Evolutionary conservation across 2,113 vertebrate species (phyloP), one percentile per base, ranked within the genome.

Genomic region (Gallinago jamesoni): DNA sequence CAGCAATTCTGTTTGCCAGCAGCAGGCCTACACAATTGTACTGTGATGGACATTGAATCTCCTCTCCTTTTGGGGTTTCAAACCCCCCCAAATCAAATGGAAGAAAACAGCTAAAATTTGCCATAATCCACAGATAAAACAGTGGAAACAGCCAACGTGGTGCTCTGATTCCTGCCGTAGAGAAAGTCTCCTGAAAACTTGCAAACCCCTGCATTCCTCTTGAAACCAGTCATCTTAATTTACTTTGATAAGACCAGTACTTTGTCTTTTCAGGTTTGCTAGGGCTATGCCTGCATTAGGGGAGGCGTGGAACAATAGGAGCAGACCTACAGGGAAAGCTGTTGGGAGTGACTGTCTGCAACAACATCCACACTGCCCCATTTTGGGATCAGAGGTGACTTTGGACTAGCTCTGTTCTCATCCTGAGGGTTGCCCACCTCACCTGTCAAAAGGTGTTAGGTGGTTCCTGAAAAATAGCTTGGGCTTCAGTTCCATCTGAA

Each of bases 101-200:
- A 95, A 84, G 8, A 50, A 85, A 94, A 35, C 9, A 76, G 28
- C 11, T 80, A 41, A 73, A 74, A 81, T 78, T 77, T 89, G 13
- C 35, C 35, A 7, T 63, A 80, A 70, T 56, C 31, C 30, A 75
- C 31, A 31, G 14, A 20, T n/a, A 77, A 90, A 94, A 19, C 9
- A 43, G 27, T 24, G 21, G 48, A 70, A 94, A 55, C 20, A 2
- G 19, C 8, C 21, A 52, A 53, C 0, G 1, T 11, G 3, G 6
- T 25, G 1, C 60, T 90, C 41, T n/a, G 37, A 77, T 81, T 78
- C 75, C 55, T 89, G 47, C 15, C 0, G 0, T 23, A 80, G 37
- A 69, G 67, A 73, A 85, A 59, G 7, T 43, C 27, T 50, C 12
- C 17, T 37, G 39, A 74, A 91, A 88, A 60, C 8, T 16, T 60